Evolutionary conservation across 2,113 vertebrate species (phyloP).

Genomic region (Panthera leo): DNA sequence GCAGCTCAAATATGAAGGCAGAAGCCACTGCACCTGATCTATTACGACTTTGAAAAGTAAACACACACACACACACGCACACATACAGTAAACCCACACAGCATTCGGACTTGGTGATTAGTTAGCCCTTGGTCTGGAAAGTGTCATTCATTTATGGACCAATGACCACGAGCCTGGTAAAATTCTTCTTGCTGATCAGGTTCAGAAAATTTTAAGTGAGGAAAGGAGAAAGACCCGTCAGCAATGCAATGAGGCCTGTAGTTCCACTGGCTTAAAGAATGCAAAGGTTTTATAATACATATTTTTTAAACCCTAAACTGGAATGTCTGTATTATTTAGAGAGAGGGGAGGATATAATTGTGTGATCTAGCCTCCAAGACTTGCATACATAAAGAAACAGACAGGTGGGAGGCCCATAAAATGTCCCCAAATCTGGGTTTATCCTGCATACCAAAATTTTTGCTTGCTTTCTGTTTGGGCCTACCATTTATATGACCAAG

Average conservation of each 20-base stretch:
- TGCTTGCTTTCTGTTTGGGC: neutral
- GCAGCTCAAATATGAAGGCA: neutral
- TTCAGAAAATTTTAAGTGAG: neutral
- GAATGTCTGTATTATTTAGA: neutral
- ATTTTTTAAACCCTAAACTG: neutral
- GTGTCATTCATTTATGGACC: neutral
- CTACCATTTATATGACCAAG: neutral
- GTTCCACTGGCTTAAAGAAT: neutral
- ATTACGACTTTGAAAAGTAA: neutral
- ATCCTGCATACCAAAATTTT: neutral
- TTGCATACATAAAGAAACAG: neutral
- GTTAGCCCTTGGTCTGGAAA: neutral
- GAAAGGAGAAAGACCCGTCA: neutral
- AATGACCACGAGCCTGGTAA: neutral
- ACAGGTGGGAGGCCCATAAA: neutral
- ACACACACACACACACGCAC: neutral
- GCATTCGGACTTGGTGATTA: neutral
- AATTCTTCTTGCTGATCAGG: neutral
- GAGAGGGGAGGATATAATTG: neutral
- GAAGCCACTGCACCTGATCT: neutral
- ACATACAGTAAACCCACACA: neutral
- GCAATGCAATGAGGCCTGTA: neutral
- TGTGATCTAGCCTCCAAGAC: neutral
- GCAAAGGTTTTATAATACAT: neutral
- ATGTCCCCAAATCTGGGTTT: neutral